phyloP scores from a whole-genome alignment of 2,888 invertebrate species.

The Mechanitis messenoides region DNA sequence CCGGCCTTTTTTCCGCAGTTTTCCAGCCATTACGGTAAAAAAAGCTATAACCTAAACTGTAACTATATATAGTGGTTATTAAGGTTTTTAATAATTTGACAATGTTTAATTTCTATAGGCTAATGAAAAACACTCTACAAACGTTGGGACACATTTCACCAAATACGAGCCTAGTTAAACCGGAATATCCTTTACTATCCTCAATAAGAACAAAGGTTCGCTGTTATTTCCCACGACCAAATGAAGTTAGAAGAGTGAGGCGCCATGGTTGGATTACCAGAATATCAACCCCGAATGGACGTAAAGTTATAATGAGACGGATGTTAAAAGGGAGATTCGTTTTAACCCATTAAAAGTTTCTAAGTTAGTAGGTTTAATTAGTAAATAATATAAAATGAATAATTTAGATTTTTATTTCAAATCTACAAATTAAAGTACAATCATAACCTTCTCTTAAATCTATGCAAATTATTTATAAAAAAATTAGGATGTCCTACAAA shows the following conservation, averaged over 20 bases:
- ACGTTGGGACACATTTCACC: conserved; percentile 38
- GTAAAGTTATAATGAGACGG: conserved; percentile 84
- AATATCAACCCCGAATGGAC: conserved; percentile 81
- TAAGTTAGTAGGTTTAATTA: conserved; percentile 5
- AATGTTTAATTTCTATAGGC: conserved; percentile 39
- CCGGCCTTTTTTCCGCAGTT: conserved; percentile 49
- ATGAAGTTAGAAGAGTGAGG: conserved; percentile 82
- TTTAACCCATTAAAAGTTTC: conserved; percentile 77
- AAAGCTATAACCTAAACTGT: conserved; percentile 3
- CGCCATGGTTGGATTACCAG: conserved; percentile 82
- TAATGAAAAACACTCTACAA: conserved; percentile 47
- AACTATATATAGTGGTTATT: too few species aligned
- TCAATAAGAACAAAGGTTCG: conserved; percentile 73
- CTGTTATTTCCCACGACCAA: conserved; percentile 84
- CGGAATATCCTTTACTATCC: conserved; percentile 50
- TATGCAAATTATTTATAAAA: conserved; percentile 14
- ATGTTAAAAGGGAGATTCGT: conserved; percentile 84
- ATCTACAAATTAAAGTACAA: conserved; percentile 19
- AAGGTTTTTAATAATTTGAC: not conserved
- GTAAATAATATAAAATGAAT: conserved; percentile 18
- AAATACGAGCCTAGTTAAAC: conserved; percentile 44
- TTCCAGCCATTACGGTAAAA: conserved; percentile 55
- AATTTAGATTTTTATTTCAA: conserved; percentile 20
- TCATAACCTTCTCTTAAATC: conserved; percentile 16
- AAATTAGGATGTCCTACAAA: conserved; percentile 3